Conservation (phyloP, 2,888 invertebrate species). For the Ramazzottius varieornatus region DNA sequence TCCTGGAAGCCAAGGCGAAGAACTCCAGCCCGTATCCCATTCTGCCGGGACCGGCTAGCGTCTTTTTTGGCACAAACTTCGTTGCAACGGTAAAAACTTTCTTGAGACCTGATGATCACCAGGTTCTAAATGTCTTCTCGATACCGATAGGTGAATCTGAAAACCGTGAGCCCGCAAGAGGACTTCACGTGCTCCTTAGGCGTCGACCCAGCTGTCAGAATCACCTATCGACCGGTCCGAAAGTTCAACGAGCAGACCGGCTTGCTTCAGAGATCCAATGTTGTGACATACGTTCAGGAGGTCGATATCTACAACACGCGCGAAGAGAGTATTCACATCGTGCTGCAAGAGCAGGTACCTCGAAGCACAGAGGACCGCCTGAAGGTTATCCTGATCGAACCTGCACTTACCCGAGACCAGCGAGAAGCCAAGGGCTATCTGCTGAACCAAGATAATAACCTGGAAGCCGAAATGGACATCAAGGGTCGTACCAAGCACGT, state of each 20-base stretch:
- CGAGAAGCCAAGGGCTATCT: conserved; percentile 11
- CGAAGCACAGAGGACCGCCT: conserved; percentile 20
- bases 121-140: conserved; percentile 4
- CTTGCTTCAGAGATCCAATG: conserved; percentile 17
- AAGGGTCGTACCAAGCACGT: conserved; percentile 12
- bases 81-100: conserved; percentile 19
- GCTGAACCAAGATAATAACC: conserved; percentile 14
- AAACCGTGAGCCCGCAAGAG: conserved; percentile 21
- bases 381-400: conserved; percentile 14
- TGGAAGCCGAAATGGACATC: conserved; percentile 16
- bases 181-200: conserved; percentile 24
- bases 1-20: conserved; percentile 20
- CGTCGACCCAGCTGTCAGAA: conserved; percentile 22
- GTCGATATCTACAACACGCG: conserved; percentile 23
- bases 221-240: conserved; percentile 20
- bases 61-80: conserved; percentile 26
- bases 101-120: background rate
- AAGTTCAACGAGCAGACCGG: conserved; percentile 21
- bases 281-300: conserved; percentile 16
- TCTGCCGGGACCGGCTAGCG: conserved; percentile 21
- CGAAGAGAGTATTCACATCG: conserved; percentile 16
- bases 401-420: conserved; percentile 13
- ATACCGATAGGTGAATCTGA: conserved; percentile 14
- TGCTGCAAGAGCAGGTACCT: conserved; percentile 22
- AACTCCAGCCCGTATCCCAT: conserved; percentile 22